Evolutionary conservation across 2,113 vertebrate genomes (phyloP).

Genomic region (Cromileptes altivelis): DNA sequence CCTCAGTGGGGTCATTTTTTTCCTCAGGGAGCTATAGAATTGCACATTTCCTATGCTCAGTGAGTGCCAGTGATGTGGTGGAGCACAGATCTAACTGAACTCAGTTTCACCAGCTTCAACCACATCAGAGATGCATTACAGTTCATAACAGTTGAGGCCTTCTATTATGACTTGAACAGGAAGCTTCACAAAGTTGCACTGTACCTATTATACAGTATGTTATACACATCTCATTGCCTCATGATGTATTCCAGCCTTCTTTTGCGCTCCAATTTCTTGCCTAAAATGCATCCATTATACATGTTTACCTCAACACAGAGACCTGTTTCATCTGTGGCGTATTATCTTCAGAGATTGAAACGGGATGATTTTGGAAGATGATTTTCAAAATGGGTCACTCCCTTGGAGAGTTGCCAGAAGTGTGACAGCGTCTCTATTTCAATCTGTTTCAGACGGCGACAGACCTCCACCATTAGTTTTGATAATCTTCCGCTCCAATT

Average conservation of each 20-base stretch:
- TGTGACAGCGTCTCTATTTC: constrained; percentile 56
- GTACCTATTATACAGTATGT: background rate
- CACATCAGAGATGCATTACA: background rate
- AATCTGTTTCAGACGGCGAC: constrained; percentile 51
- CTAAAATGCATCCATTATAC: background rate
- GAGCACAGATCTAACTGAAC: constrained; percentile 18
- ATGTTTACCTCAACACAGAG: constrained; percentile 1
- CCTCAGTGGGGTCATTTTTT: constrained; percentile 59
- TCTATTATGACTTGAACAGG: background rate
- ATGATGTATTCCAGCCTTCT: background rate
- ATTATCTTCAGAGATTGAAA: constrained; percentile 45
- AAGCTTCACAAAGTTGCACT: background rate
- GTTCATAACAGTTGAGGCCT: background rate
- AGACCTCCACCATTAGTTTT: constrained; percentile 10
- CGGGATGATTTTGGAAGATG: constrained; percentile 33
- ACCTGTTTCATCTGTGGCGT: constrained; percentile 16
- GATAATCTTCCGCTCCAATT: background rate
- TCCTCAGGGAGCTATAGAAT: constrained; percentile 77
- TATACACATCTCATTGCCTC: background rate
- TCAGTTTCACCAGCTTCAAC: background rate
- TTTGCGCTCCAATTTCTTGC: background rate
- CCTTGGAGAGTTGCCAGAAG: constrained; percentile 56
- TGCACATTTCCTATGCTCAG: constrained; percentile 69
- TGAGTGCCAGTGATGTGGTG: constrained; percentile 51
- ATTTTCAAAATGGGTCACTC: constrained; percentile 62